Evolutionary conservation across 2,888 invertebrate species (phyloP).

Genomic region (Tetranychus truncatus): DNA sequence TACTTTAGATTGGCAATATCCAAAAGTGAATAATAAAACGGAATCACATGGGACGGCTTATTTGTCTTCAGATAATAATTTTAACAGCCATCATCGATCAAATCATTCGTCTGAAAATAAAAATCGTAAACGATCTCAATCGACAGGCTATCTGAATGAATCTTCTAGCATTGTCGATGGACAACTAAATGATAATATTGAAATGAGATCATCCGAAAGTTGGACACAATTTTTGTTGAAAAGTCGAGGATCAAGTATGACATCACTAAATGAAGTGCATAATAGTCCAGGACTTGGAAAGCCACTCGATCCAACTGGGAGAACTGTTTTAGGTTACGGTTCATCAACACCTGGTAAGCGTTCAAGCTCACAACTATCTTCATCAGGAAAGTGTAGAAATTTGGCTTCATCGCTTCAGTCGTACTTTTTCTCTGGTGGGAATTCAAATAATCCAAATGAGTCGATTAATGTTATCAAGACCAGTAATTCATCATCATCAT

Average conservation of each 20-base stretch:
- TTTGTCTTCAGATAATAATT: background rate
- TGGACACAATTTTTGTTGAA: conserved; percentile 6
- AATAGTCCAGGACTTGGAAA: background rate
- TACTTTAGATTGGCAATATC: conserved; percentile 16
- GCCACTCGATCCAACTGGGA: background rate
- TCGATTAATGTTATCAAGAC: background rate
- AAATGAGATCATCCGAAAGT: background rate
- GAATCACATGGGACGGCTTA: background rate
- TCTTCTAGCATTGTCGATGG: background rate
- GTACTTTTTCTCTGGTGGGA: conserved; percentile 18
- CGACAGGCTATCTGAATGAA: background rate
- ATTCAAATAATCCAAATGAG: background rate
- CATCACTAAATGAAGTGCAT: background rate
- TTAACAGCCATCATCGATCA: background rate
- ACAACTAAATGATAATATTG: background rate
- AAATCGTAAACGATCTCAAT: conserved; percentile 6
- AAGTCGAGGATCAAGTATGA: background rate
- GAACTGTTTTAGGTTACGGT: background rate
- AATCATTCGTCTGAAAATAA: background rate
- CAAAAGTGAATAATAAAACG: background rate
- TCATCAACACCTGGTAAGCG: background rate
- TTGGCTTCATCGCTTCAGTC: conserved; percentile 15
- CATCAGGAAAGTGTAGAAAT: conserved; percentile 5
- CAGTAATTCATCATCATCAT: background rate
- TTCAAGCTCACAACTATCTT: background rate